A percentile compares a stretch with the other conserved stretches of the same genome.
phyloP scores from a whole-genome alignment of 1,140 invertebrate species.

The Procambarus clarkii region DNA sequence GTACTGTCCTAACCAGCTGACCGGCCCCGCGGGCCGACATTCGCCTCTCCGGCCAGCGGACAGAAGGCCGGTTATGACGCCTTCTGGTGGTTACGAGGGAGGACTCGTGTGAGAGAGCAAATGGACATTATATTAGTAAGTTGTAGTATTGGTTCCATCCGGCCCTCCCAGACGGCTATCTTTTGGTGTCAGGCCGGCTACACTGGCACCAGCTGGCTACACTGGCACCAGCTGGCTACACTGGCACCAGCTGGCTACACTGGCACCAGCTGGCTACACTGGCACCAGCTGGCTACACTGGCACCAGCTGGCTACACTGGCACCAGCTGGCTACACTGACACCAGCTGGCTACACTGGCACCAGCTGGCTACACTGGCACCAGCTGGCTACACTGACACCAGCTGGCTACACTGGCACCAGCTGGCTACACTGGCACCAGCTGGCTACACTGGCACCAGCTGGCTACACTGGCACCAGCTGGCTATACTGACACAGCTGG shows the following conservation, averaged over 20 bases:
- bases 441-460: background rate
- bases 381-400: no score
- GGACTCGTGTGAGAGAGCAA: slow-evolving; percentile 24
- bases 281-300: background rate
- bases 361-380: no score
- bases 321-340: no score
- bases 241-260: background rate
- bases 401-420: background rate
- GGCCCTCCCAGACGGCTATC: slow-evolving; percentile 21
- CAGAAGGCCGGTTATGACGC: slow-evolving; percentile 4
- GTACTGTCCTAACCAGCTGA: slow-evolving; percentile 7
- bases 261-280: background rate
- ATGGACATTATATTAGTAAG: slow-evolving; percentile 66
- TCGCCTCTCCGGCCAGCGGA: background rate
- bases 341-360: background rate
- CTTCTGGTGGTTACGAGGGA: background rate
- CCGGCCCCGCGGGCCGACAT: background rate
- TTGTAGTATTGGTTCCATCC: slow-evolving; percentile 32
- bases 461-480: no score
- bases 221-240: no score
- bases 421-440: no score
- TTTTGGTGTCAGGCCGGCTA: slow-evolving; percentile 13
- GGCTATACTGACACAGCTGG: no score
- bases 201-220: background rate
- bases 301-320: no score